These are phyloP conservation scores for Tolmerus cingulatus DNA, from an alignment of 2,888 invertebrate genomes.

Conservation along the genomic window DNA sequence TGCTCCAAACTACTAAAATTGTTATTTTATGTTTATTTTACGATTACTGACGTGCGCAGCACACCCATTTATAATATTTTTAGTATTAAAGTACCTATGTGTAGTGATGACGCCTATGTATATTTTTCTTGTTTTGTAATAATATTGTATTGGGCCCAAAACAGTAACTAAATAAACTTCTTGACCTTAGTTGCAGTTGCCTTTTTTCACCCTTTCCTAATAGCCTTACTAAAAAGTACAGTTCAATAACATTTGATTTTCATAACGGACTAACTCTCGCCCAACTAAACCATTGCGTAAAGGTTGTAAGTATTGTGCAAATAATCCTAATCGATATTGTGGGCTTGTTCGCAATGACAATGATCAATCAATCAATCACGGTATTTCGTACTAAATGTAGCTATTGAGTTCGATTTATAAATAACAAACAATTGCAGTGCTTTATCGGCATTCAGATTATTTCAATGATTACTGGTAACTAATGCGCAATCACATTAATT, in stretches of 20 bases:
- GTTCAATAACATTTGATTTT: not conserved
- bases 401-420: too few species aligned
- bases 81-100: conserved; percentile 24
- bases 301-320: too few species aligned
- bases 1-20: conserved; percentile 39
- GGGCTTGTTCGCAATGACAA: too few species aligned
- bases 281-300: too few species aligned
- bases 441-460: too few species aligned
- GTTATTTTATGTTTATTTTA: conserved; percentile 45
- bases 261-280: too few species aligned
- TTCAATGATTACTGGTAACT: too few species aligned
- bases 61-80: conserved; percentile 27
- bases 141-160: conserved; percentile 49
- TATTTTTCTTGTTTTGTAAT: conserved; percentile 46
- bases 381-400: too few species aligned
- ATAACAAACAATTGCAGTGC: too few species aligned
- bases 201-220: not conserved
- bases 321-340: too few species aligned
- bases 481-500: too few species aligned
- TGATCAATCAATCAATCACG: too few species aligned
- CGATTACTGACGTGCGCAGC: conserved; percentile 22
- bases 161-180: conserved; percentile 46
- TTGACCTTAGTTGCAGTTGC: not conserved
- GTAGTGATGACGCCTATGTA: conserved; percentile 30
- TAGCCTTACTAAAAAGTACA: not conserved